Evolutionary conservation across 2,888 invertebrate genomes (phyloP).

Genomic region (Dryocosmus kuriphilus): DNA sequence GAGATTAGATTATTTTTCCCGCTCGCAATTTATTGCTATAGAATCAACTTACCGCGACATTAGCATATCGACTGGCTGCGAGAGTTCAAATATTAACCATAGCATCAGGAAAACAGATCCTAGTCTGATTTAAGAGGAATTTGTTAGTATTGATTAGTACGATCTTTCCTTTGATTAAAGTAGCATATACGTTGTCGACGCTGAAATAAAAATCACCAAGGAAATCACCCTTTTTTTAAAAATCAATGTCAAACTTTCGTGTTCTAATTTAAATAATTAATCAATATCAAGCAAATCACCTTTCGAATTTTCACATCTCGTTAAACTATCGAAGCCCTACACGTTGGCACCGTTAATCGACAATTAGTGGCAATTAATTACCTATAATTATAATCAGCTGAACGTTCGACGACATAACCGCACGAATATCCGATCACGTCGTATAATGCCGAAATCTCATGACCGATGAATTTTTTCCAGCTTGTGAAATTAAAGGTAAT

Average conservation of each 20-base stretch:
- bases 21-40: background rate
- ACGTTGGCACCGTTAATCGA: conserved; percentile 38
- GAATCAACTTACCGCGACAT: background rate
- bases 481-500: background rate
- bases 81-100: too few species aligned
- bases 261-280: background rate
- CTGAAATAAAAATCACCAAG: too few species aligned
- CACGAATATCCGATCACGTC: background rate
- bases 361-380: conserved; percentile 45
- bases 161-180: too few species aligned
- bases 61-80: too few species aligned
- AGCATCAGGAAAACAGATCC: too few species aligned
- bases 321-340: background rate
- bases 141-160: too few species aligned
- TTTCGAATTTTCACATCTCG: background rate
- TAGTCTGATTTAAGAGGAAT: too few species aligned
- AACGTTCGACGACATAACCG: background rate
- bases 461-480: background rate
- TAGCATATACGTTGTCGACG: too few species aligned
- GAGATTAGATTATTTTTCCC: background rate
- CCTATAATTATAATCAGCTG: conserved; percentile 9
- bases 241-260: too few species aligned
- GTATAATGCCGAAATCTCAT: conserved; percentile 11
- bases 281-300: background rate
- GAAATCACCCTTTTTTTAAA: too few species aligned